These are phyloP conservation scores for Anthonomus grandis DNA, from an alignment of 1,140 invertebrate genomes.

Conservation along the genomic window DNA sequence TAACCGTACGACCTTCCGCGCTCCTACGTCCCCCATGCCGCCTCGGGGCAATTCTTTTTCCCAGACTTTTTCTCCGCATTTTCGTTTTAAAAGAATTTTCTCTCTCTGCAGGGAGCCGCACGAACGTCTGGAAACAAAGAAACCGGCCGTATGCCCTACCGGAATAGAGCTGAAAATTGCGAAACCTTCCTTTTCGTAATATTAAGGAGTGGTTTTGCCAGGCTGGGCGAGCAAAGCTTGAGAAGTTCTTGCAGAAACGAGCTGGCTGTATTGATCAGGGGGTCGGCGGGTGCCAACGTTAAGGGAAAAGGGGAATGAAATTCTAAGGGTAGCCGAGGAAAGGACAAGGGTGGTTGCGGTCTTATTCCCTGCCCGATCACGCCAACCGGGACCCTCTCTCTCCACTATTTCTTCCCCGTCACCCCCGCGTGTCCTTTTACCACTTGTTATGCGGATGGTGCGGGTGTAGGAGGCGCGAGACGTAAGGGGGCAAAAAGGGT, in stretches of 20 bases:
- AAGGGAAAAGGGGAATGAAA: constrained; percentile 29
- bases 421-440: constrained; percentile 17
- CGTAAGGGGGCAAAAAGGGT: constrained; percentile 2
- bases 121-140: constrained; percentile 38
- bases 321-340: constrained; percentile 47
- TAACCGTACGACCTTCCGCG: too few species aligned
- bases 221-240: constrained; percentile 46
- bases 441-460: constrained; percentile 19
- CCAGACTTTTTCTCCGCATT: constrained; percentile 28
- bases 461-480: background rate
- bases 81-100: constrained; percentile 31
- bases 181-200: constrained; percentile 33
- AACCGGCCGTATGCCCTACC: constrained; percentile 20
- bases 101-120: constrained; percentile 2
- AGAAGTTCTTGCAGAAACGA: constrained; percentile 46
- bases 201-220: constrained; percentile 46
- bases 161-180: constrained; percentile 38
- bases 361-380: constrained; percentile 45
- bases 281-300: constrained; percentile 29
- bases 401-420: too few species aligned
- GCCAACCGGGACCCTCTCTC: constrained; percentile 33
- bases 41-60: constrained; percentile 26
- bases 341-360: constrained; percentile 47
- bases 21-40: constrained; percentile 9
- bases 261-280: constrained; percentile 47